These are phyloP conservation scores for Setophaga kirtlandii DNA, from an alignment of 2,113 vertebrate genomes.

Conservation along the genomic window DNA sequence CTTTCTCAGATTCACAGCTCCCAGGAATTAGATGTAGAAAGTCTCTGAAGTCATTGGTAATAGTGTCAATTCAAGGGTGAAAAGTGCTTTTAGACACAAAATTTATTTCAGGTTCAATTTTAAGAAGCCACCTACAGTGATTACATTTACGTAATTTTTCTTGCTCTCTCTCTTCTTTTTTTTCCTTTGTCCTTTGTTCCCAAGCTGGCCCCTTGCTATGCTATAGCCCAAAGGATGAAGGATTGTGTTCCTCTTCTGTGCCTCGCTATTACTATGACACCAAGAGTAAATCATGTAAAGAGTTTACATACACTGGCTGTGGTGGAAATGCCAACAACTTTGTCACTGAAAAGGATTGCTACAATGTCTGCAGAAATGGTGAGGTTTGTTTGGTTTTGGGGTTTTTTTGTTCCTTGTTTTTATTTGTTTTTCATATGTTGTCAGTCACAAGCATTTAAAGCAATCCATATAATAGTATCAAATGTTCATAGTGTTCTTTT, in stretches of 20 bases:
- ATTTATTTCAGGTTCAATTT: background rate
- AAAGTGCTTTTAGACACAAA: background rate
- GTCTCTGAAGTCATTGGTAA: background rate
- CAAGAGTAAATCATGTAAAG: slow-evolving; percentile 77
- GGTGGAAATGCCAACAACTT: slow-evolving; percentile 95
- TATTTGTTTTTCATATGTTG: background rate
- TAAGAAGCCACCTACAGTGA: background rate
- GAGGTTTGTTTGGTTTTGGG: background rate
- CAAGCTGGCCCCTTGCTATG: slow-evolving; percentile 83
- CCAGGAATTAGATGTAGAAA: background rate
- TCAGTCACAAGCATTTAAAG: background rate
- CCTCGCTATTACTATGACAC: slow-evolving; percentile 88
- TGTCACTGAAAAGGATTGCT: slow-evolving; percentile 74
- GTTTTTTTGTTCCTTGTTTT: too few species aligned
- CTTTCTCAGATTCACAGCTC: background rate
- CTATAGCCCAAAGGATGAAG: slow-evolving; percentile 83
- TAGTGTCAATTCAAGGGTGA: background rate
- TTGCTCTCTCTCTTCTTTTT: background rate
- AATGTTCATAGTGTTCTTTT: background rate
- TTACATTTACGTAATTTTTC: background rate
- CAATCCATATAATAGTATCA: background rate
- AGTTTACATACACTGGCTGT: slow-evolving; percentile 88
- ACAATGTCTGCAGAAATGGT: slow-evolving; percentile 82
- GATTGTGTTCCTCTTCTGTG: slow-evolving; percentile 84
- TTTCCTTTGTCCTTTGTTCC: background rate